Evolutionary conservation across 2,888 invertebrate genomes (phyloP), one percentile per base, ranked within the genome.

Genomic region (Stramonita haemastoma): DNA sequence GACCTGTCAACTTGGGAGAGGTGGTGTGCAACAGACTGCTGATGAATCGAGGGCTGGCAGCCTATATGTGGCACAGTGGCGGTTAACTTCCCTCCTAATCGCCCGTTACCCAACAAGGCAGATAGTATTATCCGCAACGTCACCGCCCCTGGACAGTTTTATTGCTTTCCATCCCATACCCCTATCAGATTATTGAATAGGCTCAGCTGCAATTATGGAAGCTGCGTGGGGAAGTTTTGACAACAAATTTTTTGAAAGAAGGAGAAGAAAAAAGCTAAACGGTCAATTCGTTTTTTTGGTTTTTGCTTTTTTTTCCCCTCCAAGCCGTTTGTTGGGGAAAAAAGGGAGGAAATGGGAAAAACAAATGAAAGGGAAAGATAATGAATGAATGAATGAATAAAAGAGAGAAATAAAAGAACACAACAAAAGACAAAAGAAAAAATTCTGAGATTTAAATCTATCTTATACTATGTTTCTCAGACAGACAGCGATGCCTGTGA

Each of bases 1-100:
- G 86, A 86, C 86, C 60, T 86, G 86, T 57, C 86, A 86, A 66
- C 57, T 86, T 84, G 56, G 56, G 84, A 57, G 26, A 36, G 15
- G 83, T 22, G 83, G 83, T 17, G 46, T 22, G 83, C 22, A 79
- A 34, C 79, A 22, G 15, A 13, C 11, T 32, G 34, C 32, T 34
- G 79, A 34, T 79, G 79, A 34, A 34, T 34, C 5, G 29, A 34
- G 34, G 17, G 11, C 79, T 73, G 8, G 79, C 73, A 73, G 73
- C 79, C 79, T 15, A 26, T 13, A 73, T 1, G 6, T 19, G 13
- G n/a, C 11, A 73, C 22, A n/a, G 8, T n/a, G 26, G 8, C n/a
- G n/a, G 6, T n/a, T 70, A 11, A 17, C n/a, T n/a, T n/a, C 73
- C 73, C 22, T 22, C 26, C 34, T 2, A 17, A 79, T 34, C 34